Base-by-base conservation (phyloP, 1,140 invertebrate genomes). In the Drosophila gunungcola region DNA sequence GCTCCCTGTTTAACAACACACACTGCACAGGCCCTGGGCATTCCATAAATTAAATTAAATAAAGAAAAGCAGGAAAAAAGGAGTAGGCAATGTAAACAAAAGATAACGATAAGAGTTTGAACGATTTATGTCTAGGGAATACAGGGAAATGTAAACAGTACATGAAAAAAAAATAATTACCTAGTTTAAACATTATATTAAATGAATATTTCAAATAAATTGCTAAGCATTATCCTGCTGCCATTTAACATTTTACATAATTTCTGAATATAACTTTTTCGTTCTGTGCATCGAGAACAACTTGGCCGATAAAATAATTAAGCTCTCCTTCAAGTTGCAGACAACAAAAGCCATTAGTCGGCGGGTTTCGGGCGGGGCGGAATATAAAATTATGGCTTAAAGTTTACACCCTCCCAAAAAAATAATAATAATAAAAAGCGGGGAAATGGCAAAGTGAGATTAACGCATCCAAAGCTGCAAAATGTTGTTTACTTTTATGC, bases 261-360 rank as follows among this genome's bases (percentile, higher is more conserved):
- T 21, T 21, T 21, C 16, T 21, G 16, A 21, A 21, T 21, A 21
- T 1, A 21, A 21, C 1, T 21, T 21, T 62, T 62, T n/a, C 54
- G 25, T 11, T 36, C 49, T 27, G 41, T 61, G 58, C 48, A 57
- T 34, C 13, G 6, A 21, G 34, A 46, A 29, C 36, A 57, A 73
- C 55, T 78, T 82, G 70, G 49, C 52, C 73, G 80, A 80, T 85
- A 80, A 85, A 85, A 69, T 80, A 85, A 85, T 85, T 80, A 85
- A 84, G 76, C 45, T 57, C 58, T 53, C 60, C 27, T 45, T 29
- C 61, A 39, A 52, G 25, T 54, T 12, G 62, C 61, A 65, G 29
- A 76, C 52, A 61, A 68, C 65, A 60, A 55, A 79, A 72, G 58
- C 51, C 70, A 73, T 65, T 74, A 67, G 75, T 13, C 32, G 45